phyloP scores from a whole-genome alignment of 2,113 vertebrate genomes.

The Manacus vitellinus region DNA sequence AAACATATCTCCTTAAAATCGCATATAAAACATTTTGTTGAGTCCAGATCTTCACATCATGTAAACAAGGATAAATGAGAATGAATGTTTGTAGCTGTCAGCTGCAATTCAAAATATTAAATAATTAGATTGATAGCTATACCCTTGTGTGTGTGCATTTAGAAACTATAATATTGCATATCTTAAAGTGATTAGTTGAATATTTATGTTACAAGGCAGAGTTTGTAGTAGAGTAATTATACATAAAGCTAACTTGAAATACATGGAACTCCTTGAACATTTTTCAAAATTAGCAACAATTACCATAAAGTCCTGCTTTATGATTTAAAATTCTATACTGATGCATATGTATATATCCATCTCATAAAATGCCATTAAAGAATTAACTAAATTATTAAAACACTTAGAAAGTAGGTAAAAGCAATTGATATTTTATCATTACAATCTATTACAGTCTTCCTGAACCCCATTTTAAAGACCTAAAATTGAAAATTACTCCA shows the following conservation, averaged over 20 bases:
- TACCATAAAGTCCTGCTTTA: not conserved
- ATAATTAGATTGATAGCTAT: slow-evolving; percentile 6
- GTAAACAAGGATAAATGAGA: not conserved
- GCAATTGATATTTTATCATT: not conserved
- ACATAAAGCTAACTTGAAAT: not conserved
- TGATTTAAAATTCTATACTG: not conserved
- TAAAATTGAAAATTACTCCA: not conserved
- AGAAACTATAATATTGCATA: not conserved
- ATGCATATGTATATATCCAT: not conserved
- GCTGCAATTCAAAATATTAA: not conserved
- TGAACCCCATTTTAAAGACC: not conserved
- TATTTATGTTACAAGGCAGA: slow-evolving; percentile 1
- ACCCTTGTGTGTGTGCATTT: not conserved
- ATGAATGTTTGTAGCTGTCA: not conserved
- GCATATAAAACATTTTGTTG: not conserved
- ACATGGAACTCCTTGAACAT: not conserved
- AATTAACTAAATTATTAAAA: not conserved
- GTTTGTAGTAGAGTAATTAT: not conserved
- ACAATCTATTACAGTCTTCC: not conserved
- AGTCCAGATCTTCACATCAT: not conserved
- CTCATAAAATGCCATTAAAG: not conserved
- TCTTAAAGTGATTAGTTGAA: slow-evolving; percentile 1
- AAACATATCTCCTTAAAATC: not conserved
- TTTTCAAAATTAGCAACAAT: not conserved
- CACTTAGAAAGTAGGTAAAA: not conserved